Evolutionary conservation across 2,113 vertebrate genomes (phyloP), one percentile per base, ranked within the genome.

Genomic region (Paraplagusia blochii): DNA sequence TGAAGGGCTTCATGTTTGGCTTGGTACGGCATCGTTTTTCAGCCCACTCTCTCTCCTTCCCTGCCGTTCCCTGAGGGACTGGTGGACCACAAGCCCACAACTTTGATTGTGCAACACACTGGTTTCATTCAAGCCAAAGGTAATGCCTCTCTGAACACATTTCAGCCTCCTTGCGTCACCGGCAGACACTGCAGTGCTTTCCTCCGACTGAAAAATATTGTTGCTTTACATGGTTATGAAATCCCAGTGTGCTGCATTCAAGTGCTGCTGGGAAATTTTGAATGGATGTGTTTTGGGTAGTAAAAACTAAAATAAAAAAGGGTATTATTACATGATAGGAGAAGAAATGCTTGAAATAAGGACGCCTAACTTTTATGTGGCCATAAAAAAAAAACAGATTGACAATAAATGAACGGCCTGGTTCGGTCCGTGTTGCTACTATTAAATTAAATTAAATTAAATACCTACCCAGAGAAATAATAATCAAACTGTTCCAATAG

Each of bases 61-160:
- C 81, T 71, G 57, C 74, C 80, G 68, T 78, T 73, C 73, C 85
- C 77, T 5, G 50, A 73, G 71, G 85, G 63, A 76, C 64, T 73
- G 17, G 49, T 75, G 52, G 34, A 78, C 83, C 83, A 78, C 82
- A 84, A 65, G 60, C 82, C 84, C 79, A 84, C 80, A 85, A 77
- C 72, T 75, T 63, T 66, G 72, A 82, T 80, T 80, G 81, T 72
- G 81, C 63, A 84, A 81, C 80, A 87, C 84, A 87, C 76, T 84
- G 81, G 66, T 55, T 77, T 86, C 84, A 87, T 87, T 88, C 79
- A 86, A 44, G 64, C 63, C 64, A 43, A 74, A 76, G 76, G 68
- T 72, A 60, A 62, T 40, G 60, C 57, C 62, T 55, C 66, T 71
- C 57, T 46, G 59, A 63, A 68, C 70, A 53, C 74, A 76, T 77